Evolutionary conservation across 2,888 invertebrate genomes (phyloP).

Genomic region (Mesochorus sp.): DNA sequence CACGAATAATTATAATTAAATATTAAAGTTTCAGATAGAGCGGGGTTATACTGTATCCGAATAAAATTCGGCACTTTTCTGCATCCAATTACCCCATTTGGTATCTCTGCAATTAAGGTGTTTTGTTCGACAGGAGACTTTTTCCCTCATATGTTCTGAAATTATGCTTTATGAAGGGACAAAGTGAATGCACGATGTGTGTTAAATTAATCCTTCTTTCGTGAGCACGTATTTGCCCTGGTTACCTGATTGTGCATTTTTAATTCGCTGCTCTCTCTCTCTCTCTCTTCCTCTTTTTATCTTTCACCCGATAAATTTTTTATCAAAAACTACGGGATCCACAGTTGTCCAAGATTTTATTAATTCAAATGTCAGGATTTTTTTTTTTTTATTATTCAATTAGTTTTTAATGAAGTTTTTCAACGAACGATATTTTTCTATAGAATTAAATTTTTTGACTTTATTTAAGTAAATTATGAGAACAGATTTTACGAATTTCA

Average conservation of each 20-base stretch:
- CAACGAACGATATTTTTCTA: too few relatives aligned
- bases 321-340: not conserved
- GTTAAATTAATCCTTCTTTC: slow-evolving; percentile 4
- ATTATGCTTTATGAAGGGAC: not conserved
- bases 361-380: too few relatives aligned
- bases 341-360: not conserved
- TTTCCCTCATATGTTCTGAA: not conserved
- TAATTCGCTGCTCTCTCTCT: too few relatives aligned
- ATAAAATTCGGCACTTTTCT: not conserved
- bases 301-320: not conserved
- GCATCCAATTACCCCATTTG: slow-evolving; percentile 28
- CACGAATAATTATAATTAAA: too few relatives aligned
- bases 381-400: too few relatives aligned
- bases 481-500: too few relatives aligned
- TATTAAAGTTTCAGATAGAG: not conserved
- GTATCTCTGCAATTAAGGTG: slow-evolving; percentile 16
- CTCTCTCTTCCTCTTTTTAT: not conserved
- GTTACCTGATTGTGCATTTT: too few relatives aligned
- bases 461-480: not conserved
- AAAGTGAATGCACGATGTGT: slow-evolving; percentile 4
- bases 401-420: too few relatives aligned
- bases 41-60: not conserved
- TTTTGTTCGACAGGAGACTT: not conserved
- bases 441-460: too few relatives aligned
- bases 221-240: not conserved